Conservation (phyloP, 2,797 vertebrate genomes). For the Prunella strophiata region DNA sequence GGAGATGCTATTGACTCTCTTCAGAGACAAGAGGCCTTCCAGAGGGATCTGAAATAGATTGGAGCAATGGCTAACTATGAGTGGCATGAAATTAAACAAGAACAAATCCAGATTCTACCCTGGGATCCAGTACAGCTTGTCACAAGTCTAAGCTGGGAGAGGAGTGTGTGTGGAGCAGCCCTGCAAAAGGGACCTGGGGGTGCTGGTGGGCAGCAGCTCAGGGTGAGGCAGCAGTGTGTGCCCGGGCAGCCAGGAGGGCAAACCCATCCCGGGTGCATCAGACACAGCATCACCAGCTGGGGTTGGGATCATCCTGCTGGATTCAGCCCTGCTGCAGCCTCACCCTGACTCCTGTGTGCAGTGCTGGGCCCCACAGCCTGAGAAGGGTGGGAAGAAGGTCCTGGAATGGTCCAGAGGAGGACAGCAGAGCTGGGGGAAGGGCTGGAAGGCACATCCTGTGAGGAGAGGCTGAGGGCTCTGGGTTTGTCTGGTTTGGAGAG, state of each 20-base stretch:
- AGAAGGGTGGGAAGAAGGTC: not conserved
- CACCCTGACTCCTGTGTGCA: not conserved
- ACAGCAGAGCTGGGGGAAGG: not conserved
- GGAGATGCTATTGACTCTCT: not conserved
- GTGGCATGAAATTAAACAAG: not conserved
- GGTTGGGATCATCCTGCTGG: not conserved
- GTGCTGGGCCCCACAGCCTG: not conserved
- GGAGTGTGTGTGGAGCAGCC: not conserved
- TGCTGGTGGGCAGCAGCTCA: not conserved
- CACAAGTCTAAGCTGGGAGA: not conserved
- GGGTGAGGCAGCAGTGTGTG: not conserved
- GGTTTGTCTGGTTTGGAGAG: not conserved
- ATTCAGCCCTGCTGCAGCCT: not conserved
- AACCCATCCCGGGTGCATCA: not conserved
- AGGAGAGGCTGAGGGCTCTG: not conserved
- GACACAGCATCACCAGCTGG: not conserved
- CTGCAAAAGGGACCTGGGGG: not conserved
- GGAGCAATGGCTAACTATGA: not conserved
- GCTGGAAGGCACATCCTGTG: not conserved
- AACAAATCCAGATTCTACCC: not conserved
- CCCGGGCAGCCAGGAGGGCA: not conserved
- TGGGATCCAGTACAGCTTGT: too few relatives aligned
- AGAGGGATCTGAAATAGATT: not conserved
- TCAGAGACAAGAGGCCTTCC: rapidly evolving
- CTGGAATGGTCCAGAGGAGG: too few relatives aligned